phyloP scores from a whole-genome alignment of 2,113 vertebrate genomes.

The Corvus cornix region DNA sequence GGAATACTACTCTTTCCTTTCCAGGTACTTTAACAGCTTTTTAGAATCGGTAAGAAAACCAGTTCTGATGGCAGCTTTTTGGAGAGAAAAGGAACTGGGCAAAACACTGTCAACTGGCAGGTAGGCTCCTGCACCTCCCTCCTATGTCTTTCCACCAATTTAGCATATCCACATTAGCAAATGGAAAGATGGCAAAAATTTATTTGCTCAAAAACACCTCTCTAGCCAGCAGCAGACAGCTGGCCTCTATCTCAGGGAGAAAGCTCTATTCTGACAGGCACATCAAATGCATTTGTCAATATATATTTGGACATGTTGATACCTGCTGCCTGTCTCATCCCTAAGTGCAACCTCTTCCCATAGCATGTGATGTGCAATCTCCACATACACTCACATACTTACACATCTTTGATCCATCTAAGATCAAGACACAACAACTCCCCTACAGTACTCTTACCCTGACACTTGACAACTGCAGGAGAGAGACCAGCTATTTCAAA shows the following conservation, averaged over 20 bases:
- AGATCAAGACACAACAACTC: background rate
- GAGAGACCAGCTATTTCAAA: background rate
- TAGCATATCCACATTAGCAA: background rate
- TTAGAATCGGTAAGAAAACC: background rate
- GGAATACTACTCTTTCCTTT: background rate
- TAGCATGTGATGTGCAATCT: background rate
- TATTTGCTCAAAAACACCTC: slow-evolving; percentile 29
- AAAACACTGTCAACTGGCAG: background rate
- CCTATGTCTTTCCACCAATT: background rate
- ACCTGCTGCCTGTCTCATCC: background rate
- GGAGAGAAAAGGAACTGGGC: background rate
- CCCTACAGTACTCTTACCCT: background rate
- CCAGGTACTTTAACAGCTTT: background rate
- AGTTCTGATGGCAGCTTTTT: background rate
- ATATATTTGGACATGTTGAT: background rate
- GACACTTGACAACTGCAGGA: background rate
- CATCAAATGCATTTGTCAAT: background rate
- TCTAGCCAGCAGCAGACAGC: slow-evolving; percentile 14
- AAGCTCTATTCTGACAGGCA: background rate
- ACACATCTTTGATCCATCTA: background rate
- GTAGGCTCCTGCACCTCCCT: background rate
- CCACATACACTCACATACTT: background rate
- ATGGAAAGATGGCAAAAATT: background rate
- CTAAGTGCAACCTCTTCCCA: background rate
- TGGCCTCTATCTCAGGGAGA: background rate